Conservation (phyloP, 2,113 vertebrate species). For the Sceloporus undulatus region DNA sequence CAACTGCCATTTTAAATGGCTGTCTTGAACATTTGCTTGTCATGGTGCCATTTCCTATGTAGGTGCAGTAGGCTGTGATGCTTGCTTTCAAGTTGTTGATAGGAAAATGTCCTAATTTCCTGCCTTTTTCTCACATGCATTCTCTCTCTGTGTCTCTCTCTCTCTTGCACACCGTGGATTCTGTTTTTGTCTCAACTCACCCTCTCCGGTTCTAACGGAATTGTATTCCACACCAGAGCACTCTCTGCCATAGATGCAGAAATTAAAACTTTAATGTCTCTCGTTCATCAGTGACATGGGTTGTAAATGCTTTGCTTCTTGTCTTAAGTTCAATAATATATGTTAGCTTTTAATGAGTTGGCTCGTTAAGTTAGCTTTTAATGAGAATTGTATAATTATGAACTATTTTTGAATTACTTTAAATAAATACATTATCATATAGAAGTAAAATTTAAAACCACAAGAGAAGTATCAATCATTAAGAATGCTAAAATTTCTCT, state of each 20-base stretch:
- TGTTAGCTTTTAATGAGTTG: not conserved
- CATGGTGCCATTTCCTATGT: not conserved
- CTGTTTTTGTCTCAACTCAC: no score
- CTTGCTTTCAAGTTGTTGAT: not conserved
- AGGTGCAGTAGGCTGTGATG: not conserved
- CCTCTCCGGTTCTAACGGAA: no score
- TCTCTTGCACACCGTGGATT: no score
- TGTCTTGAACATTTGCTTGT: not conserved
- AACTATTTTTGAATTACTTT: not conserved
- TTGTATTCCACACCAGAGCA: not conserved
- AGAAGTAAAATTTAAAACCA: not conserved
- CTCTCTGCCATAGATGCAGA: not conserved
- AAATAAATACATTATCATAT: not conserved
- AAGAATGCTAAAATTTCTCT: slow-evolving; percentile 21
- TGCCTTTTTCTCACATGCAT: not conserved
- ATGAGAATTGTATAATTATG: not conserved
- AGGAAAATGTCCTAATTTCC: not conserved
- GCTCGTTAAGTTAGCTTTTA: not conserved
- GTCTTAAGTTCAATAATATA: not conserved
- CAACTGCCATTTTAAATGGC: not conserved
- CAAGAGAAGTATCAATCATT: not conserved
- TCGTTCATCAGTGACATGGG: not conserved
- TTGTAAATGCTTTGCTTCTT: not conserved
- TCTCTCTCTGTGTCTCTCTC: no score
- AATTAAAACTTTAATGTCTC: not conserved